Evolutionary conservation across 2,888 invertebrate species (phyloP), one percentile per base, ranked within the genome.

Genomic region (Trachelus tabidus): DNA sequence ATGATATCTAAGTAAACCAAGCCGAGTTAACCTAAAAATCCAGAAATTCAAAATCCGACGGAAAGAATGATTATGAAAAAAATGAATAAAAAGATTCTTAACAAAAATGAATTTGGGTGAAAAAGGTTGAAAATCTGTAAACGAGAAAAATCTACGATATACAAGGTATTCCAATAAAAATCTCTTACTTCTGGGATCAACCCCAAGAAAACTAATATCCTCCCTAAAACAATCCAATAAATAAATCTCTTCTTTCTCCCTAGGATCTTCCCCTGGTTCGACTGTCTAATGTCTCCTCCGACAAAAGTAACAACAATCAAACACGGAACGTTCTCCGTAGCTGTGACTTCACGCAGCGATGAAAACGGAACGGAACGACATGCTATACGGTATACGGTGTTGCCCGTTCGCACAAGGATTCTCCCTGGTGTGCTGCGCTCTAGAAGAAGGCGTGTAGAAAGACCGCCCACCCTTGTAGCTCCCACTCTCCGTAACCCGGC

Each of bases 401-500:
- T 23, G 23, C 56, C 56, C 9, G 56, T 23, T 56, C 56, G 56
- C 56, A 23, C 23, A 23, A 23, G 56, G 56, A 23, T 23, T 56
- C 56, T 56, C 23, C 56, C 56, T 56, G 56, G 56, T 56, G 23
- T 56, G 56, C 56, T 56, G 56, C 56, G 23, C 56, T 56, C 56
- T 56, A 73, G 33, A n/a, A 69, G 77, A 75, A 69, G 75, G 75
- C 33, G 77, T 30, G 73, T 35, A 75, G 73, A 69, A 68, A 75
- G 75, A 75, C 76, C 78, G 77, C 75, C 40, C 80, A 77, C 76
- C 40, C 37, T 76, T 73, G 35, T 35, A 33, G 23, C 73, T 33
- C 69, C 79, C 75, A 34, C 40, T 56, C 76, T 77, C 73, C 34
- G n/a, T 31, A 37, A 68, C 68, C 80, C 75, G 75, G 75, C 76